A percentile compares a stretch with the other conserved stretches of the same genome.
Conservation (phyloP, 1,140 invertebrate species). For the Drosophila bocqueti region DNA sequence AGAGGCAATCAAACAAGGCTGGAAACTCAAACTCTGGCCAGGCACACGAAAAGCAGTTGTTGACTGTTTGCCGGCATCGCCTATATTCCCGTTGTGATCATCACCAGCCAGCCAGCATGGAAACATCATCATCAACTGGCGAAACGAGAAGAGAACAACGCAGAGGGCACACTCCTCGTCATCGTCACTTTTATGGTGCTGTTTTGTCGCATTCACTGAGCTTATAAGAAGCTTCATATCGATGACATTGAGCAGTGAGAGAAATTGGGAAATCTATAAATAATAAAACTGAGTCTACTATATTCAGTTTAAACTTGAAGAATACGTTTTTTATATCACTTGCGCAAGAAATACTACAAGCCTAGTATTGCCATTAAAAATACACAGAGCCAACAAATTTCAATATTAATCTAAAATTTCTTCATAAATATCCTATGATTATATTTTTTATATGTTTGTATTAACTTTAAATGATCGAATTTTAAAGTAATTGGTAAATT, state of each 20-base stretch:
- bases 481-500: too few relatives aligned
- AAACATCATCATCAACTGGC: constrained; percentile 18
- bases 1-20: constrained; percentile 61
- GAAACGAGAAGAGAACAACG: constrained; percentile 5
- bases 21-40: constrained; percentile 12
- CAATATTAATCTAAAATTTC: not conserved
- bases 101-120: constrained; percentile 10
- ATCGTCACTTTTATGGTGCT: constrained; percentile 48
- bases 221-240: constrained; percentile 56
- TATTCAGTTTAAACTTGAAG: not conserved
- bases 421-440: too few relatives aligned
- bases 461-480: too few relatives aligned
- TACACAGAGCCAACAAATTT: not conserved
- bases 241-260: constrained; percentile 21
- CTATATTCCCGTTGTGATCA: constrained; percentile 26
- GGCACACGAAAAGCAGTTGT: constrained; percentile 46
- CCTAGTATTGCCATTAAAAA: not conserved
- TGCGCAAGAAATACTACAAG: not conserved
- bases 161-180: constrained; percentile 16
- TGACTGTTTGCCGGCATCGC: constrained; percentile 54
- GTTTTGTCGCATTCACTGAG: constrained; percentile 64
- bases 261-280: not conserved
- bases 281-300: not conserved
- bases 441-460: too few relatives aligned
- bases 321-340: not conserved